phyloP scores from a whole-genome alignment of 2,888 invertebrate genomes.

The Octonoba sinensis region DNA sequence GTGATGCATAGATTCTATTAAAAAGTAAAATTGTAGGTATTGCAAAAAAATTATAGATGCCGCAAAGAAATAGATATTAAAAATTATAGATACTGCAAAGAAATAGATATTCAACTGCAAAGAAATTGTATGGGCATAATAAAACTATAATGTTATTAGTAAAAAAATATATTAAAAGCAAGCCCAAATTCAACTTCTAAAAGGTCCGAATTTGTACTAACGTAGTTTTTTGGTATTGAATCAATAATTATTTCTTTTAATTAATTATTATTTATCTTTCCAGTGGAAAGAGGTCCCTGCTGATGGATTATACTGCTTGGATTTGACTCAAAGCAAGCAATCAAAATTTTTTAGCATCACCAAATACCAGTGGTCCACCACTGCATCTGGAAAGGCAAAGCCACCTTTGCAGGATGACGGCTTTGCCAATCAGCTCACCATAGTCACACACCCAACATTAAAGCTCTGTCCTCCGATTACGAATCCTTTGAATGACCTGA shows the following conservation, averaged over 20 bases:
- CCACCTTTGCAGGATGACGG: no score
- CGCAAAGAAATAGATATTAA: no score
- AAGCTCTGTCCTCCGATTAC: slow-evolving; percentile 1
- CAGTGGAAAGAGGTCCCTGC: slow-evolving; percentile 71
- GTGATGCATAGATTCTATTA: no score
- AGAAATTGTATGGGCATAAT: no score
- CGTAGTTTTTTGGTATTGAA: neutral
- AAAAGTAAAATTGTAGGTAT: no score
- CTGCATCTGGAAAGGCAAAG: slow-evolving; percentile 45
- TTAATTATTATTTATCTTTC: slow-evolving; percentile 15
- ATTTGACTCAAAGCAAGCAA: slow-evolving; percentile 63
- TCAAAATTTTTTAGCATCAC: slow-evolving; percentile 66
- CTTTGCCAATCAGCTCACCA: no score
- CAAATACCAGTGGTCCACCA: slow-evolving; percentile 68
- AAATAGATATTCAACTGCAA: no score
- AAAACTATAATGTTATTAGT: no score
- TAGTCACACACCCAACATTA: neutral
- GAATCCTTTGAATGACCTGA: slow-evolving; percentile 14
- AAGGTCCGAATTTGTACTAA: neutral
- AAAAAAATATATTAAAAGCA: no score
- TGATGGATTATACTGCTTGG: slow-evolving; percentile 71
- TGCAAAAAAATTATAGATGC: no score
- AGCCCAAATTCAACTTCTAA: no score
- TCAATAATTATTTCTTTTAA: neutral
- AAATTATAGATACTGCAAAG: no score